These are phyloP conservation scores for Tragopan temminckii DNA, from an alignment of 2,797 vertebrate species.

Conservation along the genomic window DNA sequence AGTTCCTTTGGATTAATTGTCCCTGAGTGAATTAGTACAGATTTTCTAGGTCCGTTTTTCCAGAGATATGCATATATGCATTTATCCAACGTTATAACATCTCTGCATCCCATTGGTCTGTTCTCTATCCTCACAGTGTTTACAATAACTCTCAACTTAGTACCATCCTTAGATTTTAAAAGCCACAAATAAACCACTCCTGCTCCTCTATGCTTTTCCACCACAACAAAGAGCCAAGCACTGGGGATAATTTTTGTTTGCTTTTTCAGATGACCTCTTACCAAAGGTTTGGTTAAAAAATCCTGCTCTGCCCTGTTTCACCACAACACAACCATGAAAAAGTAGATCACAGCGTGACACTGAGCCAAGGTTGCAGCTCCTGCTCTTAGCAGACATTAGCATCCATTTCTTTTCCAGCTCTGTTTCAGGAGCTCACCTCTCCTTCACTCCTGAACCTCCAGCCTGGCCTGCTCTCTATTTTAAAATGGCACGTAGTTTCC, in stretches of 20 bases:
- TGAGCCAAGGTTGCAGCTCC: neutral
- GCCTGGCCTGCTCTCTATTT: conserved; percentile 14
- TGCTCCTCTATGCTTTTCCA: neutral
- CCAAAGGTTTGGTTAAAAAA: neutral
- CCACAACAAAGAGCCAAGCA: neutral
- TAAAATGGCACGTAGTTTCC: conserved; percentile 51
- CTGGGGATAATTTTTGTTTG: neutral
- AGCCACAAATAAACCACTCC: conserved; percentile 13
- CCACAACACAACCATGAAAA: neutral
- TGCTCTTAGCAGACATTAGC: neutral
- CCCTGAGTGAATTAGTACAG: conserved; percentile 31
- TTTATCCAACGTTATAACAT: conserved; percentile 29
- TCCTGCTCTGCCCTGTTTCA: neutral
- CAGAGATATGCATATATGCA: neutral
- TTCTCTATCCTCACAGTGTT: neutral
- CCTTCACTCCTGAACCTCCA: conserved; percentile 31
- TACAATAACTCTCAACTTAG: neutral
- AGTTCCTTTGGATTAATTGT: conserved; percentile 37
- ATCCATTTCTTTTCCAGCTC: neutral
- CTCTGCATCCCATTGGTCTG: neutral
- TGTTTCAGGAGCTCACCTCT: conserved; percentile 9
- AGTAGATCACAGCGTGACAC: accelerated
- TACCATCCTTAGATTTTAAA: conserved; percentile 41
- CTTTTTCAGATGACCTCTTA: neutral
- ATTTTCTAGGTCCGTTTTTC: conserved; percentile 39